A percentile compares a stretch with the other conserved stretches of the same genome.
These are phyloP conservation scores for Crenuchus spilurus DNA, from an alignment of 2,797 vertebrate genomes.

Conservation along the genomic window DNA sequence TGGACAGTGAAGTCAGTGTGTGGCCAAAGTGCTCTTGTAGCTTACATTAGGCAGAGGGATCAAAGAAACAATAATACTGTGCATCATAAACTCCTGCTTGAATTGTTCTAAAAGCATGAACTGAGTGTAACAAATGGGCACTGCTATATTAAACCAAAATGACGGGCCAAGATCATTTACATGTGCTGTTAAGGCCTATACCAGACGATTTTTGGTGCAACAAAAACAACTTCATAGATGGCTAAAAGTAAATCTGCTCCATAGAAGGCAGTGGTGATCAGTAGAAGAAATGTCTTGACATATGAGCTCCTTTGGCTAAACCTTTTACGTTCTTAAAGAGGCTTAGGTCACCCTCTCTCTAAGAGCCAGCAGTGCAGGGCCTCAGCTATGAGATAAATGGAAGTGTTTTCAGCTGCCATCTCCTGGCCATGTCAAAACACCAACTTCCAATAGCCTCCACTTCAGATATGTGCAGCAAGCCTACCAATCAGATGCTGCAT, in stretches of 20 bases:
- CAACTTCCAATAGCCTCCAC: neutral
- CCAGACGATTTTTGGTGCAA: neutral
- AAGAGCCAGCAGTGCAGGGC: constrained; percentile 47
- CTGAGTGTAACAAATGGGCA: neutral
- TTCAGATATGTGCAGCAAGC: neutral
- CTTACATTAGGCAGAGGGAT: neutral
- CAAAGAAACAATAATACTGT: neutral
- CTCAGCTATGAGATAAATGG: constrained; percentile 57
- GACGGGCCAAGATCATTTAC: constrained; percentile 6
- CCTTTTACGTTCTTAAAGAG: constrained; percentile 78
- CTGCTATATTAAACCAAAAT: neutral
- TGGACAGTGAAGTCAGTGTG: constrained; percentile 31
- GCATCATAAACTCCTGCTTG: neutral
- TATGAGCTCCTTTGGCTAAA: constrained; percentile 75
- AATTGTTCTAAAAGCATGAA: neutral
- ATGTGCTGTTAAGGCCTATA: neutral
- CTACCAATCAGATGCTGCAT: neutral
- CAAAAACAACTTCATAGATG: constrained; percentile 5
- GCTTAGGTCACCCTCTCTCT: constrained; percentile 63
- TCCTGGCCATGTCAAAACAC: constrained; percentile 60
- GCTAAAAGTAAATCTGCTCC: constrained; percentile 13
- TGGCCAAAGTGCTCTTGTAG: neutral
- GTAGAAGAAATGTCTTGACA: neutral
- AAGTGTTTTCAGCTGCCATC: constrained; percentile 54
- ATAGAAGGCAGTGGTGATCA: neutral